These are phyloP conservation scores for Cossypha niveicapilla DNA, from an alignment of 2,797 vertebrate genomes.

Conservation along the genomic window DNA sequence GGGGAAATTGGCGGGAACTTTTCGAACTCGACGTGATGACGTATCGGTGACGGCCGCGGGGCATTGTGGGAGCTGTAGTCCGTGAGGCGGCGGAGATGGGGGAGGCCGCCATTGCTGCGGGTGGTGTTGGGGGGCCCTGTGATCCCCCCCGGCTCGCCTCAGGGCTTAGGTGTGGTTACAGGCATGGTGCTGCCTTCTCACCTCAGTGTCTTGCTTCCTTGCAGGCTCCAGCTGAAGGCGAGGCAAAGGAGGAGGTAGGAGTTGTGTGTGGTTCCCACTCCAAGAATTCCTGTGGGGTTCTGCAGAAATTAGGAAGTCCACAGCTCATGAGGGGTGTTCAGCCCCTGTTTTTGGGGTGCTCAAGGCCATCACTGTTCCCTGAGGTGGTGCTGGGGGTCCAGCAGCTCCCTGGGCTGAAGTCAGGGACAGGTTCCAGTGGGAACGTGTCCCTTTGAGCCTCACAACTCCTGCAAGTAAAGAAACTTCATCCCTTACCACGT, in stretches of 20 bases:
- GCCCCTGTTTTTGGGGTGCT: not conserved
- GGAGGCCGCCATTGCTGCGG: not conserved
- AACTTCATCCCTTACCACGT: fast-evolving
- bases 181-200: not conserved
- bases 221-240: conserved; percentile 79
- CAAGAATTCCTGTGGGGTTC: not conserved
- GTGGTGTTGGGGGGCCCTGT: not conserved
- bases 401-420: not conserved
- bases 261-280: not conserved
- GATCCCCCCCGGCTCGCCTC: fast-evolving
- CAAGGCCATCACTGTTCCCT: fast-evolving
- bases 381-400: not conserved
- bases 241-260: conserved; percentile 87
- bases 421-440: fast-evolving
- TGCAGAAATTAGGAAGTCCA: not conserved
- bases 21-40: not conserved
- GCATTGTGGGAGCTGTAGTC: conserved; percentile 55
- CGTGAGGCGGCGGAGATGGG: not conserved
- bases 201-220: not conserved
- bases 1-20: conserved; percentile 65
- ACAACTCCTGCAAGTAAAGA: not conserved
- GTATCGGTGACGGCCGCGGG: not conserved
- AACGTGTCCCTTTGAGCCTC: too few species aligned
- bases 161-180: not conserved
- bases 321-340: fast-evolving